Evolutionary conservation across 2,113 vertebrate genomes (phyloP).

Genomic region (Hassar affinis): DNA sequence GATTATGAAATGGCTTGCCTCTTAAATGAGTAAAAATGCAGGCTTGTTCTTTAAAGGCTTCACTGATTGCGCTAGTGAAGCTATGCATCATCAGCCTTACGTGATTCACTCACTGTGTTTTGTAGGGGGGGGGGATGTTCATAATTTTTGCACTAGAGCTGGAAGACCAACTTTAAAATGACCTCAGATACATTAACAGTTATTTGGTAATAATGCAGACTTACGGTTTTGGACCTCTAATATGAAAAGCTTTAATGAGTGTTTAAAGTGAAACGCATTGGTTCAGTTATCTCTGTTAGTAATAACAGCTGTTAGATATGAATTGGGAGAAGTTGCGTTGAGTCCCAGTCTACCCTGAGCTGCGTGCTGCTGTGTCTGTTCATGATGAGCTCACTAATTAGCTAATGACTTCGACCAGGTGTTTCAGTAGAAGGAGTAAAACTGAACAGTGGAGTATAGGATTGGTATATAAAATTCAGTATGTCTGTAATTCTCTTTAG

Average conservation of each 20-base stretch:
- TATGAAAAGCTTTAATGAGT: not conserved
- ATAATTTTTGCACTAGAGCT: constrained; percentile 10
- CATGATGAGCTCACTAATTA: constrained; percentile 33
- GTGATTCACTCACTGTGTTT: not conserved
- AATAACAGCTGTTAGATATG: not conserved
- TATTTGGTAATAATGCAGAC: not conserved
- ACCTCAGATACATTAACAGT: not conserved
- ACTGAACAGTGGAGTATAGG: not conserved
- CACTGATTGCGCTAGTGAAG: not conserved
- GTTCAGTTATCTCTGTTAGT: not conserved
- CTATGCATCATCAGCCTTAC: not conserved
- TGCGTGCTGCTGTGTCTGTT: not conserved
- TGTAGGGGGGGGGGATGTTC: not conserved
- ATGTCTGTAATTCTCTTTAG: not conserved
- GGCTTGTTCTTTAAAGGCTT: constrained; percentile 1
- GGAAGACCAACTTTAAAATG: not conserved
- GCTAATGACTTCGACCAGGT: constrained; percentile 21
- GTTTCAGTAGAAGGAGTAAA: not conserved
- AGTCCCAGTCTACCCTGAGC: not conserved
- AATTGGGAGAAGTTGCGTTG: not conserved
- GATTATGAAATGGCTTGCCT: not conserved
- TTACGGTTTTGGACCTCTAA: not conserved
- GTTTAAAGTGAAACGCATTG: not conserved
- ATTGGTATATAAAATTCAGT: constrained; percentile 1
- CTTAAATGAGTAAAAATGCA: constrained; percentile 5